Conservation (phyloP, 2,888 invertebrate species). For the Nomada flava region DNA sequence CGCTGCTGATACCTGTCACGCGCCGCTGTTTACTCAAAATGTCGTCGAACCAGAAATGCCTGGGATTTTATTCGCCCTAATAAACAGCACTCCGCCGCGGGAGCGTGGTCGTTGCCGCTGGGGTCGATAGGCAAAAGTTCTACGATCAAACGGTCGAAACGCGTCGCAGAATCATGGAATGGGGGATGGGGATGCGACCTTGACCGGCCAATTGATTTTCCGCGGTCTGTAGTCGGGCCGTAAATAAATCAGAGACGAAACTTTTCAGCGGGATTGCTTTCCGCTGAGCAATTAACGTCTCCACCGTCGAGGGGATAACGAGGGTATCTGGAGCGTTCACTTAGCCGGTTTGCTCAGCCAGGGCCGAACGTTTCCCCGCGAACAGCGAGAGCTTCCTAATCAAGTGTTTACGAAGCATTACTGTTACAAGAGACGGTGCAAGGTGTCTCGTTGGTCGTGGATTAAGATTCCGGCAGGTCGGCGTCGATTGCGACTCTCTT, state of each 20-base stretch:
- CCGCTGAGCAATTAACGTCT: constrained; percentile 25
- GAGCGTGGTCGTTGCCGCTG: background rate
- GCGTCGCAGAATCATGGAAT: background rate
- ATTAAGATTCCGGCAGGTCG: constrained; percentile 59
- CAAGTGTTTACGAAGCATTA: constrained; percentile 24
- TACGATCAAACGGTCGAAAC: background rate
- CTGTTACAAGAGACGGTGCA: constrained; percentile 4
- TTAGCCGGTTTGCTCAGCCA: background rate
- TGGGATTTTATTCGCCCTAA: constrained; percentile 24
- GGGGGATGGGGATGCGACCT: background rate
- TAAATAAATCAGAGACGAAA: constrained; percentile 19
- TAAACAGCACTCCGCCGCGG: background rate
- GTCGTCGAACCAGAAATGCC: constrained; percentile 46
- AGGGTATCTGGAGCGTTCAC: constrained; percentile 19
- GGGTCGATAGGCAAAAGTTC: background rate
- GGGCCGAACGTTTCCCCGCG: constrained; percentile 22
- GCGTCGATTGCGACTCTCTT: background rate
- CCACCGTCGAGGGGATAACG: constrained; percentile 18
- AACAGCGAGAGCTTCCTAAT: background rate
- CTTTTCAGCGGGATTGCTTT: constrained; percentile 22
- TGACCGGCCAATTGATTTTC: constrained; percentile 11
- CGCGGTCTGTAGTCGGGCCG: background rate
- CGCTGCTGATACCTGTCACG: constrained; percentile 57
- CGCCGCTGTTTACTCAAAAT: constrained; percentile 58
- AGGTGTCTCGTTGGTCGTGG: constrained; percentile 57